Percentiles rank a stretch among this genome's conserved stretches.
Evolutionary conservation across 2,888 invertebrate species (phyloP).

Genomic region (Apodemia mormo): DNA sequence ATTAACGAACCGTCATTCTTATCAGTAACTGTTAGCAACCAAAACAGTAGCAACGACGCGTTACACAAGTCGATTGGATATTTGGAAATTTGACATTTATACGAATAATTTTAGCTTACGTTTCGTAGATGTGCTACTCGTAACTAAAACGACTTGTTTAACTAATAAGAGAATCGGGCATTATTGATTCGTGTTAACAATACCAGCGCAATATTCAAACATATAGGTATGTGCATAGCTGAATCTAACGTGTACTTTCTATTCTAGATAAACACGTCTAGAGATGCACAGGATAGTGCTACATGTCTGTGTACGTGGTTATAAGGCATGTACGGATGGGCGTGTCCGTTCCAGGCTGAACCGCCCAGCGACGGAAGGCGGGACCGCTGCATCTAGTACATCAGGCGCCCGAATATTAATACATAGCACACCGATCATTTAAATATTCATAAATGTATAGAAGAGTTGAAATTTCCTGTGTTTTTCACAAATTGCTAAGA

Average conservation of each 20-base stretch:
- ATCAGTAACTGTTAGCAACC: too few species aligned
- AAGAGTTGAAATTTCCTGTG: slow-evolving; percentile 1
- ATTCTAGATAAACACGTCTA: slow-evolving; percentile 20
- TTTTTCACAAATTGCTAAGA: not conserved
- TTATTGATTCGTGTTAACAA: too few species aligned
- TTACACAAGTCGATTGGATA: too few species aligned
- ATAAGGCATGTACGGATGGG: slow-evolving; percentile 51
- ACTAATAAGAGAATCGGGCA: too few species aligned
- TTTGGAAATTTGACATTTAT: too few species aligned
- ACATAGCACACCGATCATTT: slow-evolving; percentile 21
- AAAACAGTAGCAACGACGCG: too few species aligned
- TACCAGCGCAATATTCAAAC: too few species aligned
- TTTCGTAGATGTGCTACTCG: too few species aligned
- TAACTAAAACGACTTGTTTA: too few species aligned
- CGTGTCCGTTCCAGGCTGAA: slow-evolving; percentile 51
- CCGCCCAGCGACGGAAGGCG: slow-evolving; percentile 69
- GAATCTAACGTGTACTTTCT: not conserved
- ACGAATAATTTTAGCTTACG: too few species aligned
- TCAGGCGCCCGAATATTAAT: slow-evolving; percentile 18
- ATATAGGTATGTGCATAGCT: not conserved
- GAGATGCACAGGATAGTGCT: slow-evolving; percentile 20
- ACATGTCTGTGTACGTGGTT: slow-evolving; percentile 22
- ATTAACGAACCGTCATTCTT: too few species aligned
- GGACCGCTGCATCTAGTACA: slow-evolving; percentile 41
- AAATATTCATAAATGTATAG: slow-evolving; percentile 24